phyloP scores from a whole-genome alignment of 2,888 invertebrate genomes.

The Rhabditoides inermis region DNA sequence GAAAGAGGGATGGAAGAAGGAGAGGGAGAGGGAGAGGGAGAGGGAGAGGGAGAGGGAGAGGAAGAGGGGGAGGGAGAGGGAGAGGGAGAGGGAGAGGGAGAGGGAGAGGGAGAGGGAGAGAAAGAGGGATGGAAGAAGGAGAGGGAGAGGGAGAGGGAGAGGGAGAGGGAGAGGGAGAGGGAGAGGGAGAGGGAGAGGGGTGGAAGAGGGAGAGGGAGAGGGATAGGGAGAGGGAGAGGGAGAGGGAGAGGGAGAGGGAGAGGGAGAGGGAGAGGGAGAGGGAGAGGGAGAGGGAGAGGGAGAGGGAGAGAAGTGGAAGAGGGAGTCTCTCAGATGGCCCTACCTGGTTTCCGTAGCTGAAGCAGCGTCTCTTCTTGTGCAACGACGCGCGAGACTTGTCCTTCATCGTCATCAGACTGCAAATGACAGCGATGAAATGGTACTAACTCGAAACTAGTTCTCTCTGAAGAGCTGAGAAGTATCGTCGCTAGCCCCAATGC shows the following conservation, averaged over 20 bases:
- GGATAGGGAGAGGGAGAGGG: too few species aligned
- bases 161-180: background rate
- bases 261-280: too few species aligned
- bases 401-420: slow-evolving; percentile 25
- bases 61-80: background rate
- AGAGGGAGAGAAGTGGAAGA: background rate
- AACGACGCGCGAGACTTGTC: slow-evolving; percentile 34
- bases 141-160: background rate
- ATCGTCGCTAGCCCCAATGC: too few species aligned
- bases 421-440: too few species aligned
- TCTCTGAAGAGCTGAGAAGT: too few species aligned
- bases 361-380: slow-evolving; percentile 43
- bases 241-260: too few species aligned
- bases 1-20: background rate
- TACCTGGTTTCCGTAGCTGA: slow-evolving; percentile 43
- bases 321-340: background rate
- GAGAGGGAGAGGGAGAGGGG: too few species aligned
- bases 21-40: background rate
- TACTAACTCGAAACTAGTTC: too few species aligned
- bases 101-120: background rate
- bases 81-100: background rate
- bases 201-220: too few species aligned
- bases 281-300: background rate
- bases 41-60: background rate
- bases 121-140: slow-evolving; percentile 1